Evolutionary conservation across 2,888 invertebrate species (phyloP).

Genomic region (Luperina nickerlii): DNA sequence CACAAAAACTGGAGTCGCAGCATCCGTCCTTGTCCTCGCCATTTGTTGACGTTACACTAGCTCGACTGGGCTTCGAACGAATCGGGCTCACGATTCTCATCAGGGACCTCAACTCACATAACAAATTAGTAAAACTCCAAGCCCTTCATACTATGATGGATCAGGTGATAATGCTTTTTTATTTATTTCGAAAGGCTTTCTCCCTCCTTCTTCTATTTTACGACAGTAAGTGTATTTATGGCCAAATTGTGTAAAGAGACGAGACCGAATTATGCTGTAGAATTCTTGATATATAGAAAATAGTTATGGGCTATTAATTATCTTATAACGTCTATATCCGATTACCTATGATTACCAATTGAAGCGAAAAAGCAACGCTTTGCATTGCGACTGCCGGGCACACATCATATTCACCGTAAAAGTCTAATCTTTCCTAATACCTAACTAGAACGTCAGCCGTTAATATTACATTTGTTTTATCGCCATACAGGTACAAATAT

Average conservation of each 20-base stretch:
- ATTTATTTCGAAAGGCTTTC: not conserved
- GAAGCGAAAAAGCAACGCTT: not conserved
- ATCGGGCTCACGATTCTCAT: slow-evolving; percentile 80
- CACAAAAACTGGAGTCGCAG: slow-evolving; percentile 80
- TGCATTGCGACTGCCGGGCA: not conserved
- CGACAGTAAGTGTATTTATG: not conserved
- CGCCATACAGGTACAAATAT: slow-evolving; percentile 80
- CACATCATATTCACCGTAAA: not conserved
- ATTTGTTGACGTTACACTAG: slow-evolving; percentile 80
- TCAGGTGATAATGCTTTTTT: slow-evolving; percentile 72
- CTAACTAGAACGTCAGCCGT: not conserved
- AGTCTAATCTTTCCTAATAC: not conserved
- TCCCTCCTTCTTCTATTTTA: not conserved
- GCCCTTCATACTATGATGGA: slow-evolving; percentile 84
- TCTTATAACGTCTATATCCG: not conserved
- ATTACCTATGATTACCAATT: not conserved
- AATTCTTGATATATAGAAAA: not conserved
- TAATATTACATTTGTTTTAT: slow-evolving; percentile 12
- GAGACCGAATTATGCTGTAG: not conserved
- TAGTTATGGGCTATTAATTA: not conserved
- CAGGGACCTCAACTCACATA: slow-evolving; percentile 79
- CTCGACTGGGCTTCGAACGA: slow-evolving; percentile 81
- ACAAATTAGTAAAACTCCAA: slow-evolving; percentile 79
- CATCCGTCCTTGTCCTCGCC: slow-evolving; percentile 84
- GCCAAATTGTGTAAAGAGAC: not conserved